These are phyloP conservation scores for Muscidifurax raptorellus DNA, from an alignment of 1,140 invertebrate species.

Conservation along the genomic window DNA sequence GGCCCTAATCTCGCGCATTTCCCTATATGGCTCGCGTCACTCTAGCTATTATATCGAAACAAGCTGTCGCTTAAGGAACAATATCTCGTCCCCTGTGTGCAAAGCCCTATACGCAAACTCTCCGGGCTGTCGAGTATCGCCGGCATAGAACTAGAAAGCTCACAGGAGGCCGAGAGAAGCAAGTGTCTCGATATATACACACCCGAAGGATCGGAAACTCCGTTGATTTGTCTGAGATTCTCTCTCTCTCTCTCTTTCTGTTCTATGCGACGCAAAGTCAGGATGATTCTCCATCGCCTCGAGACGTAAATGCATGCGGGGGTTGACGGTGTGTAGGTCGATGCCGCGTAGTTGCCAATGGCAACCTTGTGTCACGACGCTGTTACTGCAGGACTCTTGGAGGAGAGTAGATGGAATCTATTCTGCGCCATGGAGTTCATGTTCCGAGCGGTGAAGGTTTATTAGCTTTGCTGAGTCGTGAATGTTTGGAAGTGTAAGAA, in stretches of 20 bases:
- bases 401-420: too few species aligned
- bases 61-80: constrained; percentile 7
- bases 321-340: background rate
- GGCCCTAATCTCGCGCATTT: too few species aligned
- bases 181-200: background rate
- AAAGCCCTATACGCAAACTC: background rate
- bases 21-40: too few species aligned
- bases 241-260: background rate
- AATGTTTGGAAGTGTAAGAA: too few species aligned
- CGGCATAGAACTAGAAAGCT: background rate
- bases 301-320: background rate
- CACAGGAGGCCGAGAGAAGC: too few species aligned
- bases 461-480: too few species aligned
- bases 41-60: background rate
- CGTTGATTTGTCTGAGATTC: background rate
- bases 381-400: constrained; percentile 5
- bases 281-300: background rate
- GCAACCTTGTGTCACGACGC: constrained; percentile 9
- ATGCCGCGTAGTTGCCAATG: constrained; percentile 16
- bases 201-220: background rate
- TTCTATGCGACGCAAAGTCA: background rate
- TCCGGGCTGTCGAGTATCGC: background rate
- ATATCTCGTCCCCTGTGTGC: background rate
- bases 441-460: too few species aligned
- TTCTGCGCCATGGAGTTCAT: too few species aligned